A percentile compares a stretch with the other conserved stretches of the same genome.
These are phyloP conservation scores for Cyphomyrus discorhynchus DNA, from an alignment of 2,113 vertebrate species.

Conservation along the genomic window DNA sequence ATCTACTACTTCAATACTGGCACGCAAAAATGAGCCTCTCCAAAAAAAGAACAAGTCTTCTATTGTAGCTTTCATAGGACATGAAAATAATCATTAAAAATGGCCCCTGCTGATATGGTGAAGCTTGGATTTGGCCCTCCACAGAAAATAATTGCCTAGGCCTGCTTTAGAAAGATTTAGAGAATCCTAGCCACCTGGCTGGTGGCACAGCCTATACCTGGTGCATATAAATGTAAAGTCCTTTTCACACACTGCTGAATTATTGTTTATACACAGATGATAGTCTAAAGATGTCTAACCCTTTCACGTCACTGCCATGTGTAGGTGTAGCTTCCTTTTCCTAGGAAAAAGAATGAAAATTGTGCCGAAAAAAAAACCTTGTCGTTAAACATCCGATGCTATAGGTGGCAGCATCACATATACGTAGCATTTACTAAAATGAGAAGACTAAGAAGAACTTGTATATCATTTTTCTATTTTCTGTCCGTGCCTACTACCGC, in stretches of 20 bases:
- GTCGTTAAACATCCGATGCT: not conserved
- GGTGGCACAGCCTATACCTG: not conserved
- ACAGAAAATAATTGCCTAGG: not conserved
- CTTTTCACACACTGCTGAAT: not conserved
- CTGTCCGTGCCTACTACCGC: not conserved
- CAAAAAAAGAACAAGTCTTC: not conserved
- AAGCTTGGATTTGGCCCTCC: not conserved
- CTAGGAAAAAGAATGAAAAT: not conserved
- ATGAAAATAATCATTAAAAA: not conserved
- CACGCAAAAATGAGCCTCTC: not conserved
- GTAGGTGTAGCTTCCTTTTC: not conserved
- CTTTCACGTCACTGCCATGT: not conserved
- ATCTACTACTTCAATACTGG: not conserved
- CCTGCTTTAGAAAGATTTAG: not conserved
- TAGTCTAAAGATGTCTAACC: not conserved
- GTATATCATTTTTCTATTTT: not conserved
- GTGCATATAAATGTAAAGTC: not conserved
- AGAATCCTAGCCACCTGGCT: constrained; percentile 1
- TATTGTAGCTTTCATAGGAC: not conserved
- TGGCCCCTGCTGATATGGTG: not conserved
- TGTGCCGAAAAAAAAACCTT: not conserved
- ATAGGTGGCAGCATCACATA: not conserved
- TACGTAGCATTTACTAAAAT: not conserved
- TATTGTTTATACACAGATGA: not conserved
- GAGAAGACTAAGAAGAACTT: not conserved